Percentiles rank a stretch among this genome's conserved stretches.
These are phyloP conservation scores for Fistularia commersonii DNA, from an alignment of 2,797 vertebrate genomes.

Conservation along the genomic window DNA sequence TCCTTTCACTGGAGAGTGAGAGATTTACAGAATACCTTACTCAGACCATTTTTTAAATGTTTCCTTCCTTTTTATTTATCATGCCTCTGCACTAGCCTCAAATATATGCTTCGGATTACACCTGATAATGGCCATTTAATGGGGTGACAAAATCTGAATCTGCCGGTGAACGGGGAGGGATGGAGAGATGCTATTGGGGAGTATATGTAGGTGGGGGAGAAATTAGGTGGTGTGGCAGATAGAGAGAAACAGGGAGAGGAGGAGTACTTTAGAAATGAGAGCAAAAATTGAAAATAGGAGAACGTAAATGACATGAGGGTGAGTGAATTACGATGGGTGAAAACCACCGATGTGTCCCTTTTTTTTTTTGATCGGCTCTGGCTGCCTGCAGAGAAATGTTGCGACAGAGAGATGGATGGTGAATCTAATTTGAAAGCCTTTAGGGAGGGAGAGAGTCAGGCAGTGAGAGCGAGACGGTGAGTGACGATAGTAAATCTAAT, in stretches of 20 bases:
- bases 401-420: conserved; percentile 9
- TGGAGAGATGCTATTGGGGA: background rate
- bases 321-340: conserved; percentile 20
- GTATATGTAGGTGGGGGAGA: conserved; percentile 5
- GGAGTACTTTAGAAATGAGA: conserved; percentile 10
- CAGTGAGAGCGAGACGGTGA: conserved; percentile 8
- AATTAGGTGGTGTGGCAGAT: background rate
- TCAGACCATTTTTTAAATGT: no score
- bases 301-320: conserved; percentile 18
- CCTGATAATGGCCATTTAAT: no score
- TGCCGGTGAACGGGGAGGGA: background rate
- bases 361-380: conserved; percentile 22
- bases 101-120: no score
- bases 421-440: conserved; percentile 38
- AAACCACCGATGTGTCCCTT: conserved; percentile 11
- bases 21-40: no score
- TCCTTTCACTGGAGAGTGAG: no score
- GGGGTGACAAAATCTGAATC: no score
- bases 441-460: conserved; percentile 17
- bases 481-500: conserved; percentile 42
- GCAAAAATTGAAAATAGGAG: conserved; percentile 34
- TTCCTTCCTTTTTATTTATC: no score
- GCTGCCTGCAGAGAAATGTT: conserved; percentile 15
- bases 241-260: background rate
- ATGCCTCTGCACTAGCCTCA: no score